These are phyloP conservation scores for Arrhamphus sclerolepis DNA, from an alignment of 2,797 vertebrate genomes.

Conservation along the genomic window DNA sequence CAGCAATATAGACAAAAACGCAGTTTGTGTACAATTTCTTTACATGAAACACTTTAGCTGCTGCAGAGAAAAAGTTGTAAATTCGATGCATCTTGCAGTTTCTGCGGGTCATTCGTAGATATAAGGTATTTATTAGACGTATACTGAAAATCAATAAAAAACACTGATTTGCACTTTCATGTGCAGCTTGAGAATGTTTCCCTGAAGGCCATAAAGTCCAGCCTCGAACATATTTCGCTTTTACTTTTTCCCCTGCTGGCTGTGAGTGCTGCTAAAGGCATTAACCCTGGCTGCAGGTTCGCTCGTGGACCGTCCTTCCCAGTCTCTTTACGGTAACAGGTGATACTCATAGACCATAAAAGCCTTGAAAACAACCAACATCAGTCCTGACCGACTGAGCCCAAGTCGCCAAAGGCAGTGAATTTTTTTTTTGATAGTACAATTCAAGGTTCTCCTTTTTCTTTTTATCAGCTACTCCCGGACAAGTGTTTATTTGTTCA, in stretches of 20 bases:
- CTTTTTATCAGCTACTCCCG: too few relatives aligned
- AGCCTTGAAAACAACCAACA: conserved; percentile 24
- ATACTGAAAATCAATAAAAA: conserved; percentile 14
- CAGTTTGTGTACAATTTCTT: conserved; percentile 58
- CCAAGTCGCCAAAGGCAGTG: conserved; percentile 22
- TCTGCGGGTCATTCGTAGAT: background rate
- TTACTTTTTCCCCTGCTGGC: background rate
- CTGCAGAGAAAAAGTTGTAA: conserved; percentile 18
- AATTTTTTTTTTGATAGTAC: conserved; percentile 42
- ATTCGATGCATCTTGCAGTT: conserved; percentile 15
- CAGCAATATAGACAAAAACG: conserved; percentile 63
- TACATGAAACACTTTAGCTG: conserved; percentile 48
- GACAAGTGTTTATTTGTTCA: too few relatives aligned
- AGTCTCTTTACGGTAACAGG: conserved; percentile 17
- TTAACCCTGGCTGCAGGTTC: conserved; percentile 26
- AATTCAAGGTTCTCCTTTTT: background rate
- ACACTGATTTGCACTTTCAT: conserved; percentile 24
- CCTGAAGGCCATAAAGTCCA: background rate
- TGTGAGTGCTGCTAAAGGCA: conserved; percentile 19
- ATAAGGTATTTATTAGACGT: conserved; percentile 17
- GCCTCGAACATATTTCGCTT: background rate
- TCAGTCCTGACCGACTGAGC: conserved; percentile 16
- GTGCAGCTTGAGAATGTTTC: conserved; percentile 5
- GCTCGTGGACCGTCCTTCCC: conserved; percentile 12
- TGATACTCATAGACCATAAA: conserved; percentile 44